Evolutionary conservation across 2,797 vertebrate species (phyloP).

Genomic region (Crax fasciolata): DNA sequence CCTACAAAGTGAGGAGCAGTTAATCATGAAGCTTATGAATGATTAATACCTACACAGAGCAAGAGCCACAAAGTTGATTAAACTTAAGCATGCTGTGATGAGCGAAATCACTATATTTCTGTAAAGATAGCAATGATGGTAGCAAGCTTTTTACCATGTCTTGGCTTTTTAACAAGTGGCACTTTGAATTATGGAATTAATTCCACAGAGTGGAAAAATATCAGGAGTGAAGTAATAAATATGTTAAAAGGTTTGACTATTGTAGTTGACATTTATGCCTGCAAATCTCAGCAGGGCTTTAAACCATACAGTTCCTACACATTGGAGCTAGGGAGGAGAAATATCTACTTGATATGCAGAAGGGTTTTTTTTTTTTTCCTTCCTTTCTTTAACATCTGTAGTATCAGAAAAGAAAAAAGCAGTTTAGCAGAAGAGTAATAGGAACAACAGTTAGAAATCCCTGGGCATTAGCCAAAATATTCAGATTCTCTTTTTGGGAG

Average conservation of each 20-base stretch:
- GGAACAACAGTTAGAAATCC: constrained; percentile 2
- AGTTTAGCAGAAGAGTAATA: neutral
- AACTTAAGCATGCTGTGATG: constrained; percentile 60
- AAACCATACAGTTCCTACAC: neutral
- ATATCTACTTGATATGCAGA: neutral
- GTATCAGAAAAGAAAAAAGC: neutral
- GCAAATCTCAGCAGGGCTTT: constrained; percentile 31
- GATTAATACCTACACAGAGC: constrained; percentile 43
- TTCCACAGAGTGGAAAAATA: constrained; percentile 62
- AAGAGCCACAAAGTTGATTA: constrained; percentile 43
- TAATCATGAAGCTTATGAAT: constrained; percentile 32
- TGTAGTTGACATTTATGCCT: constrained; percentile 57
- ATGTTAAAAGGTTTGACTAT: constrained; percentile 59
- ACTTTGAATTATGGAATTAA: constrained; percentile 72
- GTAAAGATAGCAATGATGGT: constrained; percentile 38
- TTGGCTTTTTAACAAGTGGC: constrained; percentile 66
- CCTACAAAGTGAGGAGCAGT: constrained; percentile 38
- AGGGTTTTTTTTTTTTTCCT: neutral
- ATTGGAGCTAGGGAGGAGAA: neutral
- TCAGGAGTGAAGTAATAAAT: constrained; percentile 53
- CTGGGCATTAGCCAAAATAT: neutral
- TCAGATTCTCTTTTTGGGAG: neutral
- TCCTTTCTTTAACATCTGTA: neutral
- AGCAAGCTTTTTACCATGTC: constrained; percentile 45
- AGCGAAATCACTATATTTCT: constrained; percentile 61